Conservation (phyloP, 2,797 vertebrate species). For the Urophycis tenuis region DNA sequence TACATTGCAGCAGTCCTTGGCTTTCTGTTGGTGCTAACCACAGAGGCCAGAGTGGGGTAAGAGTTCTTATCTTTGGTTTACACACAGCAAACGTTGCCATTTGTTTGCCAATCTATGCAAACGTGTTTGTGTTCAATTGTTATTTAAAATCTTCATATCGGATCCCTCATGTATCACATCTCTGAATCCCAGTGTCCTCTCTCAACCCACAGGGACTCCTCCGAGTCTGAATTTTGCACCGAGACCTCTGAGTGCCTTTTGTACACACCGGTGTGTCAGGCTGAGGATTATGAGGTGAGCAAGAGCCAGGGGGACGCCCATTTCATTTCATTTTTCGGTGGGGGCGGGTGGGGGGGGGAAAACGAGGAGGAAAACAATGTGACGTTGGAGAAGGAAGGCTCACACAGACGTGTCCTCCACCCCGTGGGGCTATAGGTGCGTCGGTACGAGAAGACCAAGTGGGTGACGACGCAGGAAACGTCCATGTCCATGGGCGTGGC, state of each 20-base stretch:
- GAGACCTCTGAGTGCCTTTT: slow-evolving; percentile 66
- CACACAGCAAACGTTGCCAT: neutral
- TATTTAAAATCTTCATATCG: neutral
- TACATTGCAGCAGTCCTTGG: slow-evolving; percentile 51
- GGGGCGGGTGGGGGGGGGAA: neutral
- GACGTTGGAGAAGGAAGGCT: neutral
- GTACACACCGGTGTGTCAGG: slow-evolving; percentile 56
- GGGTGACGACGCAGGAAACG: slow-evolving; percentile 54
- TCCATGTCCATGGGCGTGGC: slow-evolving; percentile 48
- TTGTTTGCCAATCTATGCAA: neutral
- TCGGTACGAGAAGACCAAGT: slow-evolving; percentile 58
- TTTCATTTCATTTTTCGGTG: too few species aligned
- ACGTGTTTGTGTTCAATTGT: neutral
- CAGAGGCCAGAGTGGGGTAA: slow-evolving; percentile 67
- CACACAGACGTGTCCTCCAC: neutral
- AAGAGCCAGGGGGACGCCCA: neutral
- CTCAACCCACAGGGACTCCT: slow-evolving; percentile 53
- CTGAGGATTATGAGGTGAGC: slow-evolving; percentile 58
- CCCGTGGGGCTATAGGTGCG: slow-evolving; percentile 58
- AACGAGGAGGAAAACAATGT: neutral
- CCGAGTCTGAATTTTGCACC: slow-evolving; percentile 31
- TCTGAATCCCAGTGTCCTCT: neutral
- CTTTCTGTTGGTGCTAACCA: slow-evolving; percentile 55
- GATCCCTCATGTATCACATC: too few species aligned
- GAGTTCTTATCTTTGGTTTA: slow-evolving; percentile 9